phyloP scores from a whole-genome alignment of 2,113 vertebrate species.

The Proteles cristata region DNA sequence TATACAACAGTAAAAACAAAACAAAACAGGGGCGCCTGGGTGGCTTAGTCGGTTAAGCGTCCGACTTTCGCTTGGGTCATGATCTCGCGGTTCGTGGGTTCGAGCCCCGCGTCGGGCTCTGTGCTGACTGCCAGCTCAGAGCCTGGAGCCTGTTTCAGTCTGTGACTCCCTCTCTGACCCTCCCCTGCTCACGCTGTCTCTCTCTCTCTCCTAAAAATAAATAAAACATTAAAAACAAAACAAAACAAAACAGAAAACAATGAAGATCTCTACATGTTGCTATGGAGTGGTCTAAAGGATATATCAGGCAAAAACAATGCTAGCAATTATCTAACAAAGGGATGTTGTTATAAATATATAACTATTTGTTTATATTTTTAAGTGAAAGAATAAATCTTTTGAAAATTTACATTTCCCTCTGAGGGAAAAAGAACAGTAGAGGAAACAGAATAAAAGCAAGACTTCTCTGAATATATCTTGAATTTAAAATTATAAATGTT shows the following conservation, averaged over 20 bases:
- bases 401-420: neutral
- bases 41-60: no score
- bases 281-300: neutral
- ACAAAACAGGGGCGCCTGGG: no score
- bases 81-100: no score
- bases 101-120: no score
- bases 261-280: neutral
- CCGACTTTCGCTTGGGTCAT: no score
- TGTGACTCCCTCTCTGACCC: no score
- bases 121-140: no score
- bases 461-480: neutral
- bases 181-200: no score
- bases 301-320: neutral
- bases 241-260: neutral
- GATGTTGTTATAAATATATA: neutral
- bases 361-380: conserved; percentile 18
- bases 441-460: neutral
- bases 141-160: no score
- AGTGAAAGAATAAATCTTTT: neutral
- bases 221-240: no score
- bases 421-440: neutral
- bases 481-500: conserved; percentile 27
- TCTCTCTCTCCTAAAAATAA: no score
- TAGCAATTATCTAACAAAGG: conserved; percentile 11
- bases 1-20: neutral